Percentiles rank a stretch among this genome's conserved stretches.
Evolutionary conservation across 2,113 vertebrate species (phyloP).

Genomic region (Porphyrio hochstetteri): DNA sequence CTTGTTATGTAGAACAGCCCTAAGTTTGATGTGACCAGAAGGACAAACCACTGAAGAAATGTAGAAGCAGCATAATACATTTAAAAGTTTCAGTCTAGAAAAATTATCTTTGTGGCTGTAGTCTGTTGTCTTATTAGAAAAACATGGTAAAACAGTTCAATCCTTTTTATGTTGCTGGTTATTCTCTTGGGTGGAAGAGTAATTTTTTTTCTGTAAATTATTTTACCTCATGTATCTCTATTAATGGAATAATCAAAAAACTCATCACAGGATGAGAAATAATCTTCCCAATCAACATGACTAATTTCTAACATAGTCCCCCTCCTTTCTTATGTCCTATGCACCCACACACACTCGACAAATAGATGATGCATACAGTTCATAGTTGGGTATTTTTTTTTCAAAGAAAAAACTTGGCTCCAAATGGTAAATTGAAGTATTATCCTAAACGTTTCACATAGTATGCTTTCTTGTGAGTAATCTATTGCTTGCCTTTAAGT

Average conservation of each 20-base stretch:
- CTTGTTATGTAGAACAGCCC: background rate
- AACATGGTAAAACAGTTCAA: background rate
- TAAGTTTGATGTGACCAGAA: background rate
- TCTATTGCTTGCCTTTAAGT: conserved; percentile 48
- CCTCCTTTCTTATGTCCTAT: background rate
- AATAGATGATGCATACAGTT: background rate
- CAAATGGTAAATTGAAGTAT: conserved; percentile 34
- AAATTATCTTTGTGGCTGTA: background rate
- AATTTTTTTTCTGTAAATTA: background rate
- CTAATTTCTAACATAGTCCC: background rate
- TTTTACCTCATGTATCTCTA: background rate
- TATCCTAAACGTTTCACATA: conserved; percentile 31
- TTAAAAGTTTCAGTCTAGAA: background rate
- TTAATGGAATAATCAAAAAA: background rate
- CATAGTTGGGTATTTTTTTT: background rate
- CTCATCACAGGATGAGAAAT: background rate
- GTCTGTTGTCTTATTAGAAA: background rate
- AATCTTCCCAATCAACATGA: conserved; percentile 22
- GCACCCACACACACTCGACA: background rate
- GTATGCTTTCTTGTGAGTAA: conserved; percentile 47
- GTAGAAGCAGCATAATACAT: background rate
- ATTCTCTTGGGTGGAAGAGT: background rate
- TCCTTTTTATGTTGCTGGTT: background rate
- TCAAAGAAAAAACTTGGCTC: conserved; percentile 37
- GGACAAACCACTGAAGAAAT: background rate